Evolutionary conservation across 2,113 vertebrate species (phyloP), one percentile per base, ranked within the genome.

Genomic region (Callithrix jacchus): DNA sequence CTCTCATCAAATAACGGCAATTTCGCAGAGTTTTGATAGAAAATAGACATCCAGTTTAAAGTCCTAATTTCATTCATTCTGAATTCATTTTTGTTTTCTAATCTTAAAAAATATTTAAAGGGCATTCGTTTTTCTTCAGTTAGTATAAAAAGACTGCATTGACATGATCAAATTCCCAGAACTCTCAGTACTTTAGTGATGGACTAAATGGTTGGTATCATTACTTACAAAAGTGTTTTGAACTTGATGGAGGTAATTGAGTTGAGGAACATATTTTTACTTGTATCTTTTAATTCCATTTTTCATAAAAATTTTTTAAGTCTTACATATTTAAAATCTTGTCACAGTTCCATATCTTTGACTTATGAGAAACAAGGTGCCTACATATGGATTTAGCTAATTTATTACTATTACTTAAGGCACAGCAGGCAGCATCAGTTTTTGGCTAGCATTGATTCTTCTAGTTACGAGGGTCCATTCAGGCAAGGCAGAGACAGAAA

Each of bases 401-500:
- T 77, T 71, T 61, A 77, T 56, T 20, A 40, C 6, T 68, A 76
- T 87, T 52, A n/a, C 8, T 76, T 76, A 16, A 10, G 3, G 20
- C n/a, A 82, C 16, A 64, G 13, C n/a, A 77, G 89, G 14, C 16
- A 77, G 10, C 8, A 47, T 37, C 14, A 52, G 7, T 0, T 56
- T 61, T 49, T 40, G 37, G 1, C 81, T 71, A 86, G 1, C 58
- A 10, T 27, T 54, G 2, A 18, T 82, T 64, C 2, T 14, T 1
- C 5, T 45, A 37, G 18, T 13, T 2, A 1, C 42, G 18, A 32
- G 6, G 3, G 13, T 6, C 17, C 5, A 56, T 2, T 40, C 8
- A 3, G 17, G 20, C 35, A 89, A 52, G 42, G 21, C 2, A 79
- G 37, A 66, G 32, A 8, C 27, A 66, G 30, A 85, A 1, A 32